Evolutionary conservation across 2,113 vertebrate genomes (phyloP).

Genomic region (Pedetes capensis): DNA sequence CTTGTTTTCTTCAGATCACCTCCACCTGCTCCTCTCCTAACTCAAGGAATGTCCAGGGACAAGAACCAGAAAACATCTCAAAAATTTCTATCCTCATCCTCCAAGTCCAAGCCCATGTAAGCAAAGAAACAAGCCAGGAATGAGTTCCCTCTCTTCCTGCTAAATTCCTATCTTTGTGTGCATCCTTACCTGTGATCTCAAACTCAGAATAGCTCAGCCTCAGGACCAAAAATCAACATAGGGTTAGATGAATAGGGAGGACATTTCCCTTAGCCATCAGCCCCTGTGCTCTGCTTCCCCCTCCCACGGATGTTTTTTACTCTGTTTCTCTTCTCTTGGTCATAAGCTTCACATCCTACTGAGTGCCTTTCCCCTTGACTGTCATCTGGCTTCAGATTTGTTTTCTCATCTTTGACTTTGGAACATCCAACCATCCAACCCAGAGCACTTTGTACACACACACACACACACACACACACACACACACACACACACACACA

Average conservation of each 20-base stretch:
- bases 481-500: background rate
- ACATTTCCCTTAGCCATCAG: background rate
- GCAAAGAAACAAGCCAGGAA: background rate
- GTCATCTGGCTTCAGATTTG: background rate
- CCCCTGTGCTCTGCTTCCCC: background rate
- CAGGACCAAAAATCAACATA: background rate
- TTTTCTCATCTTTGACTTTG: conserved; percentile 14
- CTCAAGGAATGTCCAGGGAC: accelerated
- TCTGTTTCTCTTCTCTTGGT: background rate
- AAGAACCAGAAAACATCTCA: background rate
- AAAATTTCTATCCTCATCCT: background rate
- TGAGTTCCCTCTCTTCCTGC: background rate
- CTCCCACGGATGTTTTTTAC: background rate
- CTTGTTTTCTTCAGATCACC: background rate
- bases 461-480: background rate
- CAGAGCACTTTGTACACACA: background rate
- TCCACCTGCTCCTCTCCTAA: background rate
- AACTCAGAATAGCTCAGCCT: background rate
- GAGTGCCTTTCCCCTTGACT: background rate
- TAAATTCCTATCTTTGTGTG: background rate
- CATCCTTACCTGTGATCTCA: background rate
- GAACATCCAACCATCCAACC: background rate
- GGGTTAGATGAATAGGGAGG: accelerated
- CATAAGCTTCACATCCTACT: background rate
- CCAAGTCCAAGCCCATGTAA: background rate